These are phyloP conservation scores for Apostichopus parvimensis DNA, from an alignment of 35 echinoderm and acorn worm species.

Conservation along the genomic window DNA sequence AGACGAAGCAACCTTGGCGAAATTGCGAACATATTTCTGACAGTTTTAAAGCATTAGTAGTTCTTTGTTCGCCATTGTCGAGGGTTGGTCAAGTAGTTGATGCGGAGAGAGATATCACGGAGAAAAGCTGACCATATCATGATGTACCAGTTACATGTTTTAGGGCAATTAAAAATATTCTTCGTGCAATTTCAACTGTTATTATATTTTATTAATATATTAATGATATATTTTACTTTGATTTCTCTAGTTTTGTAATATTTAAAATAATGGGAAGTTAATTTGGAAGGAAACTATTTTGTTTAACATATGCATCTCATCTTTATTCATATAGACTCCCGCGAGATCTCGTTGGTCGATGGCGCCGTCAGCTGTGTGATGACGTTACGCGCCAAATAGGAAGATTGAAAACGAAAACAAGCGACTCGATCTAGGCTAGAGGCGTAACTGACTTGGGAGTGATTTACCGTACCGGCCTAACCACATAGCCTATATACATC, in stretches of 20 bases:
- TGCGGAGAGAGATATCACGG: not conserved
- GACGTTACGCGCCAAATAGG: constrained; percentile 26
- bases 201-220: too few relatives aligned
- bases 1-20: not conserved
- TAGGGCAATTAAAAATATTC: not conserved
- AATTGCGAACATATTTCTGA: not conserved
- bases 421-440: not conserved
- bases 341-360: constrained; percentile 18
- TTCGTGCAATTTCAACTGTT: not conserved
- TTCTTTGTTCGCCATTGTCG: not conserved
- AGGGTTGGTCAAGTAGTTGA: not conserved
- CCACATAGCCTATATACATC: too few relatives aligned
- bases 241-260: too few relatives aligned
- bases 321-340: constrained; percentile 9
- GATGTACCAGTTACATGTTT: not conserved
- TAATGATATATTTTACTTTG: too few relatives aligned
- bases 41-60: not conserved
- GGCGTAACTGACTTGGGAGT: too few relatives aligned
- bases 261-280: not conserved
- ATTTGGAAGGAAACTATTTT: not conserved
- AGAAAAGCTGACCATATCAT: too few relatives aligned
- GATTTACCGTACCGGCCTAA: too few relatives aligned
- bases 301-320: not conserved
- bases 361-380: constrained; percentile 24
- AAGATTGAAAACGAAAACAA: constrained; percentile 30